These are phyloP conservation scores for Numenius phaeopus DNA, from an alignment of 2,797 vertebrate genomes.

Conservation along the genomic window DNA sequence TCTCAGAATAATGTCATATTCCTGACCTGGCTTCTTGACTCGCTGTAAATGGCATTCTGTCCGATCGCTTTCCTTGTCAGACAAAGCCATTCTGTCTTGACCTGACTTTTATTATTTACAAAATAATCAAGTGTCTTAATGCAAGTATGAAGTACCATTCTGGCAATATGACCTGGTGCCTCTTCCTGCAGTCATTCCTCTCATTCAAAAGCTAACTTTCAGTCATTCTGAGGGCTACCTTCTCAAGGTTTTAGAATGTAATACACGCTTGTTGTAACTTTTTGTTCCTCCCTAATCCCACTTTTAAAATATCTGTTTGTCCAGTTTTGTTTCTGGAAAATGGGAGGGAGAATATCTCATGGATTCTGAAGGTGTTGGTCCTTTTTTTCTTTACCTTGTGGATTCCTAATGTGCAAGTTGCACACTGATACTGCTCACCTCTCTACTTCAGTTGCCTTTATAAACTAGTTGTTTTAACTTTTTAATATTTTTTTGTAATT, in stretches of 20 bases:
- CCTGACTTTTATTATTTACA: neutral
- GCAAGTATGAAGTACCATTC: neutral
- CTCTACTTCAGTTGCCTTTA: neutral
- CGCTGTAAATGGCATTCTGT: neutral
- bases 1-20: neutral
- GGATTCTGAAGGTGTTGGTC: neutral
- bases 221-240: neutral
- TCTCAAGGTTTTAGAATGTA: neutral
- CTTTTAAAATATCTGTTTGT: neutral
- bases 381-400: too few relatives aligned
- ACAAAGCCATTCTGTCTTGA: neutral
- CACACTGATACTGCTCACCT: neutral
- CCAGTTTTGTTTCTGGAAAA: neutral
- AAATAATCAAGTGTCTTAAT: neutral
- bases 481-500: neutral
- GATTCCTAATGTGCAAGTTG: neutral
- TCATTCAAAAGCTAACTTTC: neutral
- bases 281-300: neutral
- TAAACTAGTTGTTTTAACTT: neutral
- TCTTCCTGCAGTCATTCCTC: neutral
- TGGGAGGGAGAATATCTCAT: rapidly evolving
- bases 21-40: neutral
- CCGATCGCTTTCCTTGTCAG: neutral
- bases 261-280: neutral
- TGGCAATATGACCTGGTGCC: neutral